phyloP scores from a whole-genome alignment of 1,140 invertebrate genomes.

The Bombus consobrinus region DNA sequence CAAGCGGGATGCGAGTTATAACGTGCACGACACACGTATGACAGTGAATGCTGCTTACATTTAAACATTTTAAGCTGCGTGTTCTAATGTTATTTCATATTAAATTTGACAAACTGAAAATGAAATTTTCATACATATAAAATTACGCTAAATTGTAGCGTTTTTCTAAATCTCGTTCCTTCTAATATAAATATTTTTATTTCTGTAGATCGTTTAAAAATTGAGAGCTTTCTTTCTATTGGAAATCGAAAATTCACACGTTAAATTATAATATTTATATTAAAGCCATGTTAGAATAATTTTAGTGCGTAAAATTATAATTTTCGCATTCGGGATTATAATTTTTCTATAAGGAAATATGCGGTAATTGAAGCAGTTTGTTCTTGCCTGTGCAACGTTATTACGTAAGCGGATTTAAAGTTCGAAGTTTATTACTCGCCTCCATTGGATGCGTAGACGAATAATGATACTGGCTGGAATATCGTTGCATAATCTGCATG shows the following conservation, averaged over 20 bases:
- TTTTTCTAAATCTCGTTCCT: no score
- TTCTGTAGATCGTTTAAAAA: no score
- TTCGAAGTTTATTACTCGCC: slow-evolving; percentile 18
- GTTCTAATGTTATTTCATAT: not conserved
- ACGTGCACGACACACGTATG: not conserved
- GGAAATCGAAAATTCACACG: no score
- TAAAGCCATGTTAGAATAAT: no score
- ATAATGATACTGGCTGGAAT: slow-evolving; percentile 4
- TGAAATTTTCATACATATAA: not conserved
- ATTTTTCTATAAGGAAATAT: not conserved
- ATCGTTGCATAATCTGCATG: slow-evolving; percentile 38
- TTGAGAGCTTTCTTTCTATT: no score
- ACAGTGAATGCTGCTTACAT: not conserved
- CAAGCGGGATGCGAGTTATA: not conserved
- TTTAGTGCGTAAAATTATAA: no score
- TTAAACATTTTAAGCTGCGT: not conserved
- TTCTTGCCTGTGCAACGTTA: not conserved
- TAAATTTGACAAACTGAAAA: not conserved
- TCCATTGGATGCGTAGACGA: not conserved
- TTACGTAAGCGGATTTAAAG: slow-evolving; percentile 18
- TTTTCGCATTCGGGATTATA: not conserved
- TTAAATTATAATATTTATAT: no score
- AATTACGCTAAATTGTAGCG: no score
- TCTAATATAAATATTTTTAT: not conserved
- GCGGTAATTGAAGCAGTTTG: slow-evolving; percentile 1